Evolutionary conservation across 2,113 vertebrate genomes (phyloP), one percentile per base, ranked within the genome.

Genomic region (Pandion haliaetus): DNA sequence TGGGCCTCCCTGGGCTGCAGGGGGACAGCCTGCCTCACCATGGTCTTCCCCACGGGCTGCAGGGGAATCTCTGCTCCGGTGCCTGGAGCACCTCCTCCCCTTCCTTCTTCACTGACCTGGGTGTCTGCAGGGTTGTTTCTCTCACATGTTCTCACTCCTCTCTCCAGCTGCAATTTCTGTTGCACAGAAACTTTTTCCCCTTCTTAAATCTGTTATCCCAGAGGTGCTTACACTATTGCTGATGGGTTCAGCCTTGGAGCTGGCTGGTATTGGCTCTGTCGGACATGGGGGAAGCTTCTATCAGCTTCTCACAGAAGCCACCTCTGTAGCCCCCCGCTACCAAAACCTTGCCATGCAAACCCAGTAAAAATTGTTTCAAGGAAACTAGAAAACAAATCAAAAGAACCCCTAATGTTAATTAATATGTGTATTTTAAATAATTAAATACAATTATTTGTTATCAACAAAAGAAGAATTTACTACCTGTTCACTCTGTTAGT

Each of bases 291-390:
- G 12, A 45, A 50, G 28, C 28, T 85, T 59, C 74, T 6, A 31
- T 3, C 3, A 65, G 3, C 12, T 72, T 77, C 45, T 50, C 24
- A 42, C 14, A 59, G 49, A 65, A 49, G 4, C 8, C 31, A 38
- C 3, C 6, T 4, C 21, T 47, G 31, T 10, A 62, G 70, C 5
- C 3, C 2, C 6, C 6, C 2, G 0, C 34, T 55, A 32, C 20
- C 13, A 50, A 81, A 89, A 55, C 6, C 1, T 50, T 38, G 29
- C 9, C 25, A 45, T 8, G 10, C 32, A 78, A 36, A 16, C 1
- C 15, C 13, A 82, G 14, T 32, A 20, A 6, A 31, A 36, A 16
- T 61, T n/a, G 24, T 69, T 70, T 57, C n/a, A 73, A 77, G 52
- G 18, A 50, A 96, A 66, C 3, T 25, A 82, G 50, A 81, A 82